These are phyloP conservation scores for Rhorus exstirpatorius DNA, from an alignment of 2,888 invertebrate species.

Conservation along the genomic window DNA sequence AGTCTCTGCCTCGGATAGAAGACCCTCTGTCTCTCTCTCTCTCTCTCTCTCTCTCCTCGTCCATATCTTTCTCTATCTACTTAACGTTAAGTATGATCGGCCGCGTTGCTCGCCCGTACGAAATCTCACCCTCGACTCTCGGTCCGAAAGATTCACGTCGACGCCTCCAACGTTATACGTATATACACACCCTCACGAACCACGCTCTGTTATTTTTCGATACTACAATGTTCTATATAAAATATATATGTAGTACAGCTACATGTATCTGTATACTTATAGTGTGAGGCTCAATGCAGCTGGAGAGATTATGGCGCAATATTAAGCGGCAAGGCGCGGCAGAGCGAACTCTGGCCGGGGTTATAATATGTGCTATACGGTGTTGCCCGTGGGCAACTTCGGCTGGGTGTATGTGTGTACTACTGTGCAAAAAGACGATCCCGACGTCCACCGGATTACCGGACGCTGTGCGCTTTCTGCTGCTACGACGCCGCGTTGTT, in stretches of 20 bases:
- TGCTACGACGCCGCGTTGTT: slow-evolving; percentile 61
- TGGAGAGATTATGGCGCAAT: slow-evolving; percentile 81
- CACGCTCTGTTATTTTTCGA: slow-evolving; percentile 38
- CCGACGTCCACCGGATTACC: slow-evolving; percentile 70
- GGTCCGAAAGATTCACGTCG: slow-evolving; percentile 62
- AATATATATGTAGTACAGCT: slow-evolving; percentile 33
- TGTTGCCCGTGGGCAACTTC: slow-evolving; percentile 3
- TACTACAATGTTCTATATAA: slow-evolving; percentile 29
- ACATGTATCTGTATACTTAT: slow-evolving; percentile 6
- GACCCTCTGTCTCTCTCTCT: slow-evolving; percentile 23
- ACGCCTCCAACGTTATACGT: slow-evolving; percentile 15
- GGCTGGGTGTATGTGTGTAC: slow-evolving; percentile 13
- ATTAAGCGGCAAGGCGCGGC: slow-evolving; percentile 79
- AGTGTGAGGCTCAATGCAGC: slow-evolving; percentile 60
- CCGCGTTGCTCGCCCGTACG: slow-evolving; percentile 29
- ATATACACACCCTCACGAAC: slow-evolving; percentile 10
- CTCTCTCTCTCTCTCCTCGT: no score
- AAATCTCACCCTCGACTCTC: slow-evolving; percentile 41
- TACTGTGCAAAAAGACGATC: slow-evolving; percentile 81
- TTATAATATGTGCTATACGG: slow-evolving; percentile 25
- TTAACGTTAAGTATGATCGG: slow-evolving; percentile 68
- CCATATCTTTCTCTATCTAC: slow-evolving; percentile 58
- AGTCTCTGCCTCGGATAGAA: slow-evolving; percentile 39
- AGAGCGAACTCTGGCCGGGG: slow-evolving; percentile 56
- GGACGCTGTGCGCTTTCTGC: slow-evolving; percentile 64